Base-by-base conservation (phyloP, 2,888 invertebrate genomes). In the Dioctria rufipes region DNA sequence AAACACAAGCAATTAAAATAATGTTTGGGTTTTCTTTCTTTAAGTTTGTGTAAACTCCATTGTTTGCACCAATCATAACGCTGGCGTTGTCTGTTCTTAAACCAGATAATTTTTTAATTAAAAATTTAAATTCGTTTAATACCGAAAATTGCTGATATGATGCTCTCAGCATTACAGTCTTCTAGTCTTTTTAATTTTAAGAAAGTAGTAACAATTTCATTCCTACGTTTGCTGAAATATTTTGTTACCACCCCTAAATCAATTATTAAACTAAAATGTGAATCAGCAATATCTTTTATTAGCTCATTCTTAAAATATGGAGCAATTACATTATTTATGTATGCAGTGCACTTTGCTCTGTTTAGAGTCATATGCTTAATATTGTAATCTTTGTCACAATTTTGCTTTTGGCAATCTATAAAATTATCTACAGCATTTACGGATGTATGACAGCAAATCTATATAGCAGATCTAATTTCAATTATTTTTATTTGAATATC, bases 71-170 rank as follows among this genome's bases (percentile, higher is more conserved):
- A 4, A 51, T n/a, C 80, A 80, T 80, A 5, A 79, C 69, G 11
- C 51, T 11, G 5, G 80, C 80, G n/a, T 80, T 80, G 6, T 80
- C 80, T 6, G 80, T 80, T 0, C 80, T 73, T 8, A 80, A 8
- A 6, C 65, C 73, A 9, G 6, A 0, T n/a, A 73, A 8, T 0
- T 73, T 73, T 42, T 66, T 11, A 4, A 80, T 13, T 8, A 51
- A 25, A 4, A 80, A 37, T 11, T 66, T 66, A 54, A 73, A 80
- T 40, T 63, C 46, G 5, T 69, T 9, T 13, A 69, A 49, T 6
- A 61, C 43, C 4, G 5, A 8, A 49, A 4, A 80, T 37, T 9
- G 61, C n/a, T n/a, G n/a, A n/a, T n/a, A n/a, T n/a, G n/a, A n/a
- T n/a, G n/a, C n/a, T n/a, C n/a, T 49, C 37, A 11, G 80, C 80